A percentile compares a stretch with the other conserved stretches of the same genome.
Evolutionary conservation across 2,113 vertebrate genomes (phyloP).

Genomic region (Galeopterus variegatus): DNA sequence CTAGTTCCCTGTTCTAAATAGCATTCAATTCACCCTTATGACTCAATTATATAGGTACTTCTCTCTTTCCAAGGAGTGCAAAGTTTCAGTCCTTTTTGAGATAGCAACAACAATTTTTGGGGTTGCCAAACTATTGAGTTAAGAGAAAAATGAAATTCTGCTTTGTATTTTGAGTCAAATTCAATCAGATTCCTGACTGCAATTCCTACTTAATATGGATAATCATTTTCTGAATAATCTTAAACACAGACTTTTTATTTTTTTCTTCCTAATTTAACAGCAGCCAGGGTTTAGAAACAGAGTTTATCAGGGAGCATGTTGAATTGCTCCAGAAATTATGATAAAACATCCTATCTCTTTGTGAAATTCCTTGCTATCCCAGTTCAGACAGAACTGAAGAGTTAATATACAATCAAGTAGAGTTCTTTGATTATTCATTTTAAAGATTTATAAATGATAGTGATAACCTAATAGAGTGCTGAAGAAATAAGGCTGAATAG

Average conservation of each 20-base stretch:
- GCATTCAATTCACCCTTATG: conserved; percentile 59
- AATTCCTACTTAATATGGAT: conserved; percentile 25
- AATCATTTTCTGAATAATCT: conserved; percentile 43
- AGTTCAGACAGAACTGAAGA: conserved; percentile 33
- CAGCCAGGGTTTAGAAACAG: conserved; percentile 47
- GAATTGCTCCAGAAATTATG: conserved; percentile 33
- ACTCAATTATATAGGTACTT: conserved; percentile 73
- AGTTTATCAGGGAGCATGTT: not conserved
- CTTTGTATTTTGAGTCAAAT: conserved; percentile 64
- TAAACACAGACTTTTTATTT: not conserved
- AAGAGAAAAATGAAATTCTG: conserved; percentile 59
- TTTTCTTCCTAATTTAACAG: not conserved
- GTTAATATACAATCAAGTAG: conserved; percentile 61
- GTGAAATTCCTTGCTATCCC: conserved; percentile 43
- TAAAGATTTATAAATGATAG: conserved; percentile 72
- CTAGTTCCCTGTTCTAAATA: conserved; percentile 76
- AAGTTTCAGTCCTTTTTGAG: conserved; percentile 65
- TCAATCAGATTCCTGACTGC: conserved; percentile 51
- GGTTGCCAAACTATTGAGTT: not conserved
- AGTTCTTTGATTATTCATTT: conserved; percentile 69
- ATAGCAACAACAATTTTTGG: not conserved
- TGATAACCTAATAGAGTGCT: conserved; percentile 48
- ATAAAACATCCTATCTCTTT: conserved; percentile 11
- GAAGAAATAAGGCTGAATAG: conserved; percentile 71
- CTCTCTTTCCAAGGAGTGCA: conserved; percentile 64